Conservation (phyloP, 2,888 invertebrate genomes). For the Glyphotaelius pellucidus region DNA sequence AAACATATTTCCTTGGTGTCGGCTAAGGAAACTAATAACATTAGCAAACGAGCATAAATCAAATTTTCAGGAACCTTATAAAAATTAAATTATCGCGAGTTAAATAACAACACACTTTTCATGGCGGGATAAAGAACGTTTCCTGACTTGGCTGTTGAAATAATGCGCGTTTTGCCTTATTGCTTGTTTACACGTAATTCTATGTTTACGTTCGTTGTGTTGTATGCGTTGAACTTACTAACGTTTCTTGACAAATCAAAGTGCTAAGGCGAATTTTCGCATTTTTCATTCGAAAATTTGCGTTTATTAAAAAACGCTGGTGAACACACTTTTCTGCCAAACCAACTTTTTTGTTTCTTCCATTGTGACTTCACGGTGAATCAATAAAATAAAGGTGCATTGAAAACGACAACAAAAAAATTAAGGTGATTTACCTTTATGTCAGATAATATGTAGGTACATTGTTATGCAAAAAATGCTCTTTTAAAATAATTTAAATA, state of each 20-base stretch:
- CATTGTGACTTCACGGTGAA: too few species aligned
- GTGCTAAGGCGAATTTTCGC: background rate
- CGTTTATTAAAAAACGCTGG: background rate
- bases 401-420: too few species aligned
- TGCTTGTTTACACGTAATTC: slow-evolving; percentile 28
- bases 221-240: background rate
- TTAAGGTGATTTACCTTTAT: too few species aligned
- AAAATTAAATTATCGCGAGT: slow-evolving; percentile 59
- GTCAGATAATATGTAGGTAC: too few species aligned
- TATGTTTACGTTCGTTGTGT: background rate
- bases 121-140: slow-evolving; percentile 15
- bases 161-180: slow-evolving; percentile 51
- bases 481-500: too few species aligned
- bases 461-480: too few species aligned
- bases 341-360: too few species aligned
- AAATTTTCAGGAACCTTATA: slow-evolving; percentile 58
- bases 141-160: slow-evolving; percentile 35
- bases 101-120: slow-evolving; percentile 47
- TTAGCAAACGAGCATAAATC: slow-evolving; percentile 56
- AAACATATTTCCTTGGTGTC: slow-evolving; percentile 38
- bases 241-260: slow-evolving; percentile 21
- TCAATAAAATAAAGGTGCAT: too few species aligned
- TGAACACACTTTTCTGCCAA: background rate
- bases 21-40: slow-evolving; percentile 55
- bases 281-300: background rate